Percentiles rank a stretch among this genome's conserved stretches.
phyloP scores from a whole-genome alignment of 2,797 vertebrate genomes.

The Linurgus olivaceus region DNA sequence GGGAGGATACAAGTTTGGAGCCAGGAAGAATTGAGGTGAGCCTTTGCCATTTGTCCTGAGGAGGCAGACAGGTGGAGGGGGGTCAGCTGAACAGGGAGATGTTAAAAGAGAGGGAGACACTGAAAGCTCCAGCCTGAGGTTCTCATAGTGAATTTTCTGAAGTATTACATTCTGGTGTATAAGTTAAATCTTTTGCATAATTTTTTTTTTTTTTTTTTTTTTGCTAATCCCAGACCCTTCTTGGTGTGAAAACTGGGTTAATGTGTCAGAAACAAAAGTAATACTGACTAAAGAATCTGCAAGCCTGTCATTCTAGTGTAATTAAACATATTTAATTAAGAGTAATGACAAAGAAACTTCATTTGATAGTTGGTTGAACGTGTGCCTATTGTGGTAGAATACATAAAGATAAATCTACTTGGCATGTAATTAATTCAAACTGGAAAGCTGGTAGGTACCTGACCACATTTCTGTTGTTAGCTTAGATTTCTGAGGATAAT shows the following conservation, averaged over 20 bases:
- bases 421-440: constrained; percentile 71
- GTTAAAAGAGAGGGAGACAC: neutral
- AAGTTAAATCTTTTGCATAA: neutral
- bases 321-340: constrained; percentile 57
- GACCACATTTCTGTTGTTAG: constrained; percentile 54
- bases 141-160: neutral
- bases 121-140: neutral
- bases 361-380: constrained; percentile 34
- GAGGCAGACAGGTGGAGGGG: neutral
- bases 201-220: neutral
- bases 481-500: constrained; percentile 64
- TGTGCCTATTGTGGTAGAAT: constrained; percentile 63
- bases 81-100: accelerated
- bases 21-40: neutral
- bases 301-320: constrained; percentile 17
- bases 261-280: neutral
- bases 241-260: neutral
- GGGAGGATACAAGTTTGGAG: neutral
- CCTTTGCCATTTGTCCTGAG: neutral
- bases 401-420: constrained; percentile 71
- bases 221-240: neutral
- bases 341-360: constrained; percentile 45
- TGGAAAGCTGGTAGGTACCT: constrained; percentile 53
- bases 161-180: neutral
- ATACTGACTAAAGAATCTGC: neutral